Conservation (phyloP, 2,797 vertebrate species). For the Poecilia picta region DNA sequence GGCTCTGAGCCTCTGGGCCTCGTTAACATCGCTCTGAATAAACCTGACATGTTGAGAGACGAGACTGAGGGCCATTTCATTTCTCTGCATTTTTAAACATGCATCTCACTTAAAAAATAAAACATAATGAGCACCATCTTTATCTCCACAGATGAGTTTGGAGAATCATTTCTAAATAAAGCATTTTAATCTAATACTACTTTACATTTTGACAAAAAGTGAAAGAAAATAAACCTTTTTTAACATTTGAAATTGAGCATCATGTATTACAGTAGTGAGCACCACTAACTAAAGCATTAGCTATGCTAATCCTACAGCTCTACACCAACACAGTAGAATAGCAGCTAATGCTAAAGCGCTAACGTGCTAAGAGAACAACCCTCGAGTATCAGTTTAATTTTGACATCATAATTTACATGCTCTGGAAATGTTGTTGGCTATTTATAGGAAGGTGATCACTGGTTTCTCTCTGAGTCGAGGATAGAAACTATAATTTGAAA, state of each 20-base stretch:
- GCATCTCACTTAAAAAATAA: not conserved
- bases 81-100: conserved; percentile 2
- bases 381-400: not conserved
- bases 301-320: not conserved
- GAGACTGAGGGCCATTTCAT: conserved; percentile 16
- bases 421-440: not conserved
- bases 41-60: conserved; percentile 5
- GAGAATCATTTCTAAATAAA: not conserved
- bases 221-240: not conserved
- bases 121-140: not conserved
- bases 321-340: not conserved
- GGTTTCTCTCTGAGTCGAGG: not conserved
- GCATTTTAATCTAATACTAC: not conserved
- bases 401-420: not conserved
- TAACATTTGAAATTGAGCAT: not conserved
- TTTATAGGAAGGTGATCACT: not conserved
- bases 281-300: not conserved
- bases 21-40: conserved; percentile 2
- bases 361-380: too few species aligned
- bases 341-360: not conserved
- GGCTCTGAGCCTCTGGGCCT: conserved; percentile 20
- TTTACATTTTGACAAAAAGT: not conserved
- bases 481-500: not conserved
- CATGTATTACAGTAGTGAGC: not conserved
- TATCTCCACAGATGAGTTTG: not conserved